Evolutionary conservation across 2,888 invertebrate genomes (phyloP), one percentile per base, ranked within the genome.

Genomic region (Buathra laborator): DNA sequence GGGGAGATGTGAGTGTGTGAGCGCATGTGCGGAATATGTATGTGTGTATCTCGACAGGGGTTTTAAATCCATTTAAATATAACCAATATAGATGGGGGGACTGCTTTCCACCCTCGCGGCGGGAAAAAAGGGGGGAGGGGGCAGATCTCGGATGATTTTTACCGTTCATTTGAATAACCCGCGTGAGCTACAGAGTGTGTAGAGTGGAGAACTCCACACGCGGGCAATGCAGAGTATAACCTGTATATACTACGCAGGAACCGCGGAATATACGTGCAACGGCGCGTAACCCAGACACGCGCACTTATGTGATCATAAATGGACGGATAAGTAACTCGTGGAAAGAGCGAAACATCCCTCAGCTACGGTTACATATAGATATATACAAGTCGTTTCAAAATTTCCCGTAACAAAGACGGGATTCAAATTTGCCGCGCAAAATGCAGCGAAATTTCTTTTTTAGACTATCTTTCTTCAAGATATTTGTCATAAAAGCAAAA

Each of bases 121-220:
- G 66, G 29, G 66, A 62, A 43, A 53, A 53, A 48, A 56, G 77
- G 64, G 71, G 68, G 75, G 78, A 88, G 90, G 89, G 89, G 43
- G 62, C 56, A 37, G 37, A 24, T 19, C 24, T 62, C 86, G 89
- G 89, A 92, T 90, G 92, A 92, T 92, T 93, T 93, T 93, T 90
- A 90, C 90, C 91, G 91, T 92, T 93, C 91, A 92, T 93, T 93
- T 91, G 92, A 92, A 93, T 92, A 93, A 92, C 90, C 91, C 90
- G 89, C 90, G 90, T 9, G 19, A 92, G 91, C 90, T 86, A 88
- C 87, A 86, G 59, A 82, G 82, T 78, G 78, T 81, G 56, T 83
- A 76, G 71, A 74, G 43, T 53, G 32, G 37, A 44, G 59, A 70
- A 32, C 56, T 44, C 59, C n/a, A 37, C 74, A 44, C 43, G 59